These are phyloP conservation scores for Euleptes europaea DNA, from an alignment of 2,113 vertebrate species.

Conservation along the genomic window DNA sequence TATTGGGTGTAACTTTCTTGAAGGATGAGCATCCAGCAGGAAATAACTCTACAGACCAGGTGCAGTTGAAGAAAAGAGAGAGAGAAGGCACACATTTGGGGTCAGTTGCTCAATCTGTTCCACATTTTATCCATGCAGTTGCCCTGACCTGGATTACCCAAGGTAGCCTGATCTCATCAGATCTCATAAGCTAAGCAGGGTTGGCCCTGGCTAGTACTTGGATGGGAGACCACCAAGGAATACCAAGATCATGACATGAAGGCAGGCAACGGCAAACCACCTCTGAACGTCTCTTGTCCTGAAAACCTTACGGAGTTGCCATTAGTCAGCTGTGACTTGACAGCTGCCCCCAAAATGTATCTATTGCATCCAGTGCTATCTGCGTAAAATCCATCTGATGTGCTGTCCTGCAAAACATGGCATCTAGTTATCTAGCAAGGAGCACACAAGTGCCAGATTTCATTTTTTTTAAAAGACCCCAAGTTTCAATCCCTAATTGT, in stretches of 20 bases:
- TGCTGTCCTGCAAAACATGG: neutral
- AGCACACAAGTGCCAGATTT: neutral
- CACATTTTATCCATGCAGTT: neutral
- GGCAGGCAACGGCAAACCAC: too few species aligned
- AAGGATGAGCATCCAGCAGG: conserved; percentile 88
- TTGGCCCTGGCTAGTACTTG: too few species aligned
- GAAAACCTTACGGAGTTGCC: too few species aligned
- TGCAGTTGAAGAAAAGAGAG: neutral
- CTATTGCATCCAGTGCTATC: neutral
- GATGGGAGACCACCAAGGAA: too few species aligned
- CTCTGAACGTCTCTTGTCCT: too few species aligned
- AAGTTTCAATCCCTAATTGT: neutral
- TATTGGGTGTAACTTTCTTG: conserved; percentile 91
- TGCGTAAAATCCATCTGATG: neutral
- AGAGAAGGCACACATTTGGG: neutral
- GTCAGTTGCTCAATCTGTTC: neutral
- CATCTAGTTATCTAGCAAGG: neutral
- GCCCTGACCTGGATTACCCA: too few species aligned
- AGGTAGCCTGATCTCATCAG: too few species aligned
- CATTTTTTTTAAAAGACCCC: neutral
- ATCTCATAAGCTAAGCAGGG: too few species aligned
- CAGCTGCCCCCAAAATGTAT: too few species aligned
- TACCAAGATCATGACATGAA: too few species aligned
- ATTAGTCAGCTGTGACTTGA: too few species aligned
- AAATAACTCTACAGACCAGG: conserved; percentile 82